These are phyloP conservation scores for Vidua macroura DNA, from an alignment of 2,113 vertebrate genomes.

Conservation along the genomic window DNA sequence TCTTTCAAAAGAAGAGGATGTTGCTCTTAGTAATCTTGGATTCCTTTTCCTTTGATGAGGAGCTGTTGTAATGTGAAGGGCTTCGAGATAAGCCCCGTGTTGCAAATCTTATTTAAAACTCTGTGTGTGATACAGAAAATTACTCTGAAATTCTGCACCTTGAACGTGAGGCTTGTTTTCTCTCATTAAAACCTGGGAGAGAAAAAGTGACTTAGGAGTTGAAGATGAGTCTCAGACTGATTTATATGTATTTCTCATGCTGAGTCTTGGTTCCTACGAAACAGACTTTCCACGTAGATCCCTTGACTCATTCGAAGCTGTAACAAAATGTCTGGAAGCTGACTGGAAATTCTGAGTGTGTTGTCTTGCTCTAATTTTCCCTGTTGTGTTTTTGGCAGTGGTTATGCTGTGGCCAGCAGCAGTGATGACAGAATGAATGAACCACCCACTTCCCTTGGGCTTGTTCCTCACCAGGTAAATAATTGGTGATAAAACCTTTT, in stretches of 20 bases:
- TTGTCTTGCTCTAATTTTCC: constrained; percentile 36
- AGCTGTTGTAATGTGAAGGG: neutral
- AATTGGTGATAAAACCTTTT: neutral
- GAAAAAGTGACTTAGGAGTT: neutral
- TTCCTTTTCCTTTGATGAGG: neutral
- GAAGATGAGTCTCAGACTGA: neutral
- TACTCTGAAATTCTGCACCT: neutral
- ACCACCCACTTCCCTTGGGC: constrained; percentile 93
- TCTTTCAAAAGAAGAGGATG: neutral
- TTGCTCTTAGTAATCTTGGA: neutral
- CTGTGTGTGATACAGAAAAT: neutral
- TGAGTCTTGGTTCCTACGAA: neutral
- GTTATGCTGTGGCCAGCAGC: constrained; percentile 95
- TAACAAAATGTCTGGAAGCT: neutral
- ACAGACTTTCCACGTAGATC: neutral
- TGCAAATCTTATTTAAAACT: neutral
- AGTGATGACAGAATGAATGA: constrained; percentile 98
- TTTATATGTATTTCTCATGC: neutral
- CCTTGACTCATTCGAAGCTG: neutral
- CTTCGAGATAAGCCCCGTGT: neutral
- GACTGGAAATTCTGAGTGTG: neutral
- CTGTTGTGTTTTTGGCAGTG: constrained; percentile 73
- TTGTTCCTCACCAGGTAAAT: constrained; percentile 97
- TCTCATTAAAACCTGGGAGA: neutral
- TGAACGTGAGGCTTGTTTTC: neutral